Percentiles rank a stretch among this genome's conserved stretches.
phyloP scores from a whole-genome alignment of 2,113 vertebrate genomes.

The Pterophyllum scalare region DNA sequence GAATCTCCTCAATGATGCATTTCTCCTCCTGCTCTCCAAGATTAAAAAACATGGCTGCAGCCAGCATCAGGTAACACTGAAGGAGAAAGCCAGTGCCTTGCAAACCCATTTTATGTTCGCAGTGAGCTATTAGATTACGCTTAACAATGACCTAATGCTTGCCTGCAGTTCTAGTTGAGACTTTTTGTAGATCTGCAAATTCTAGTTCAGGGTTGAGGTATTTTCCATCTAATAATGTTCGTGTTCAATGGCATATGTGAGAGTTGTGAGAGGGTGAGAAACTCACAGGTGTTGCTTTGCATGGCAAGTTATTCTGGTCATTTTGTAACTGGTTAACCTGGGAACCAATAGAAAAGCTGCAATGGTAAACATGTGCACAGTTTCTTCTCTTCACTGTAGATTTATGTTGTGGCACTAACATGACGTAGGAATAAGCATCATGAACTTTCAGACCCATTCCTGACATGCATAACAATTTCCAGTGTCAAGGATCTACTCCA shows the following conservation, averaged over 20 bases:
- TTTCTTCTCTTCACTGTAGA: not conserved
- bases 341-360: conserved; percentile 51
- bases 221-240: not conserved
- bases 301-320: conserved; percentile 54
- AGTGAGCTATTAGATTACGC: conserved; percentile 19
- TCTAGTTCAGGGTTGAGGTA: not conserved
- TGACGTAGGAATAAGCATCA: not conserved
- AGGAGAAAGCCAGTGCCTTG: conserved; percentile 62
- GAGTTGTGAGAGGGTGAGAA: conserved; percentile 68
- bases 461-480: not conserved
- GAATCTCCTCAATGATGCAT: conserved; percentile 92
- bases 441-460: not conserved
- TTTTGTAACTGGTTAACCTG: conserved; percentile 56
- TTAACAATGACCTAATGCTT: conserved; percentile 17
- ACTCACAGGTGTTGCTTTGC: conserved; percentile 70
- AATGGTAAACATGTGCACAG: not conserved
- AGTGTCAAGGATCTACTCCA: not conserved
- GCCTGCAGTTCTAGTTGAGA: not conserved
- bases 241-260: not conserved
- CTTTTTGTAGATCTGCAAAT: conserved; percentile 4
- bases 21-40: conserved; percentile 87
- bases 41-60: conserved; percentile 89
- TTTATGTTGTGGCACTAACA: not conserved
- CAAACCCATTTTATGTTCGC: conserved; percentile 52
- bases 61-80: conserved; percentile 74